These are phyloP conservation scores for Mechanitis messenoides DNA, from an alignment of 2,888 invertebrate species.

Conservation along the genomic window DNA sequence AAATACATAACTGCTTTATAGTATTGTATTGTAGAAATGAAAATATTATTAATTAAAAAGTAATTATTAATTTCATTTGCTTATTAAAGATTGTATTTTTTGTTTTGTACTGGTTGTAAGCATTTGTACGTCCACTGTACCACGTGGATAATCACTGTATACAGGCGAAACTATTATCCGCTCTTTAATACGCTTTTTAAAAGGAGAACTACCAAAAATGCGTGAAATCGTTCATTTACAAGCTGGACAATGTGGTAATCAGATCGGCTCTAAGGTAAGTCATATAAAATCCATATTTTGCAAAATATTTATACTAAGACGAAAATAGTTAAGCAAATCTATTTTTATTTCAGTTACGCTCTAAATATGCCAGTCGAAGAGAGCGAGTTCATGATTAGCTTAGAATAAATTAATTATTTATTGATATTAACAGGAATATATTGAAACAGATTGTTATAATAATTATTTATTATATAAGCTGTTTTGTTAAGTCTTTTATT, in stretches of 20 bases:
- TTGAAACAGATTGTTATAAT: not conserved
- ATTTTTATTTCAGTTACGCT: conserved; percentile 34
- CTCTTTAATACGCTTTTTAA: conserved; percentile 39
- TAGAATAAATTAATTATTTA: conserved; percentile 9
- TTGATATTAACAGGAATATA: conserved; percentile 7
- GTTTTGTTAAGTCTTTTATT: no score
- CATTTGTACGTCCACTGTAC: conserved; percentile 17
- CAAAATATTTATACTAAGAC: conserved; percentile 21
- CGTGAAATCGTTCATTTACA: conserved; percentile 95
- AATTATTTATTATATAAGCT: no score
- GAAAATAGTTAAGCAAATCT: conserved; percentile 32
- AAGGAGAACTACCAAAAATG: conserved; percentile 72
- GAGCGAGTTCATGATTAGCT: conserved; percentile 21
- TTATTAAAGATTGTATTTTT: not conserved
- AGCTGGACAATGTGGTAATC: conserved; percentile 94
- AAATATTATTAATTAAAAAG: not conserved
- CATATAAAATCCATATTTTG: conserved; percentile 13
- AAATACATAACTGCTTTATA: no score
- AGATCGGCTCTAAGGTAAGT: conserved; percentile 92
- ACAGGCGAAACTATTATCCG: conserved; percentile 35
- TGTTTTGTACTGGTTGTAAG: not conserved
- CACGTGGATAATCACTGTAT: conserved; percentile 38
- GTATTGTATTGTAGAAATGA: no score
- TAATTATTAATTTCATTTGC: not conserved
- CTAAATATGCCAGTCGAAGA: conserved; percentile 24